A percentile compares a stretch with the other conserved stretches of the same genome.
Conservation (phyloP, 2,888 invertebrate genomes). For the Thymelicus sylvestris region DNA sequence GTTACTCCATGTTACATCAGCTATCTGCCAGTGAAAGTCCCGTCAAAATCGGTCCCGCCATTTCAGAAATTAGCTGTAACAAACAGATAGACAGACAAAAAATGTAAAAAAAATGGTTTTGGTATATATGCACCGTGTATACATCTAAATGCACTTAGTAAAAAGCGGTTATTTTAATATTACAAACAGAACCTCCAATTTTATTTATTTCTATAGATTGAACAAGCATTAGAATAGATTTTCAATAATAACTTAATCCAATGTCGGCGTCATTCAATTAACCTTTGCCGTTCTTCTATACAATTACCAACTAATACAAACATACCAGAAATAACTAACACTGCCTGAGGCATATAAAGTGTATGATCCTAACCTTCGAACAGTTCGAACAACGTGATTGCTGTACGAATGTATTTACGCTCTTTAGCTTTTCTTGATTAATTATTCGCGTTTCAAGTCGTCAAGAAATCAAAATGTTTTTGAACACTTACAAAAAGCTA, state of each 20-base stretch:
- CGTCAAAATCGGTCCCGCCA: too few species aligned
- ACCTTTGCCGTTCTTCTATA: background rate
- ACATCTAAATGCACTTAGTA: too few species aligned
- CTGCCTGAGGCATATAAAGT: conserved; percentile 9
- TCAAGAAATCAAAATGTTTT: background rate
- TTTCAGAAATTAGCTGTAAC: too few species aligned
- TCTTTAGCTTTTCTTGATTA: background rate
- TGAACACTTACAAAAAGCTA: background rate
- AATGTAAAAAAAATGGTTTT: too few species aligned
- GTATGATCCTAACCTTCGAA: conserved; percentile 7
- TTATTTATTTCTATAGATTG: too few species aligned
- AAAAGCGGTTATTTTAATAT: too few species aligned
- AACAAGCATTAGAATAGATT: too few species aligned
- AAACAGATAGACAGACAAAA: too few species aligned
- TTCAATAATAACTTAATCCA: background rate
- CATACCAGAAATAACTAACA: conserved; percentile 9
- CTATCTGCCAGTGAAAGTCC: too few species aligned
- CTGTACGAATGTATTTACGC: conserved; percentile 15
- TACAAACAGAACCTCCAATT: too few species aligned
- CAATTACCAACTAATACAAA: conserved; percentile 7
- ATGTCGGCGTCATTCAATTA: background rate
- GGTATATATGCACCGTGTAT: too few species aligned
- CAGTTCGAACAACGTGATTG: conserved; percentile 18
- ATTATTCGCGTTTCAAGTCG: background rate
- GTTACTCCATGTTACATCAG: too few species aligned